A percentile compares a stretch with the other conserved stretches of the same genome.
Conservation (phyloP, 1,140 invertebrate genomes). For the Bombyx mandarina region DNA sequence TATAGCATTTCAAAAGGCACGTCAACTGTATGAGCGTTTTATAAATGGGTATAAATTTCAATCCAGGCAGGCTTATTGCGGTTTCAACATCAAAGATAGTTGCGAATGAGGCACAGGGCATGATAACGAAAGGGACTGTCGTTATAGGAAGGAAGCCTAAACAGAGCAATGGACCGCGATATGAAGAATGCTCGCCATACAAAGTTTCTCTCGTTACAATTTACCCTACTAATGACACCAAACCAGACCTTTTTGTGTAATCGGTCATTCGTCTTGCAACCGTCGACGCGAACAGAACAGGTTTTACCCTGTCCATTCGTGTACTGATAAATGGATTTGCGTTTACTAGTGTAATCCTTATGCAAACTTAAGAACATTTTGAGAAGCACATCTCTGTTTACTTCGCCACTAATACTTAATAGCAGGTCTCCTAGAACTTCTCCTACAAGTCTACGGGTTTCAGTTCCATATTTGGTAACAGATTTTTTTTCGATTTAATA, state of each 20-base stretch:
- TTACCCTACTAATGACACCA: constrained; percentile 47
- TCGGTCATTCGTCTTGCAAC: constrained; percentile 50
- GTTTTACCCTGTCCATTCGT: constrained; percentile 24
- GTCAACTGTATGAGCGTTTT: constrained; percentile 20
- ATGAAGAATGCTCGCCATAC: constrained; percentile 36
- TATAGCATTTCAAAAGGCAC: constrained; percentile 18
- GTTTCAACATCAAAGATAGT: constrained; percentile 38
- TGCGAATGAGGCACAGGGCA: constrained; percentile 24
- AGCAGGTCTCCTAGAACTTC: too few relatives aligned
- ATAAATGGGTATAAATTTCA: constrained; percentile 29
- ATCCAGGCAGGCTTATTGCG: constrained; percentile 24
- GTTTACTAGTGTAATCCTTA: too few relatives aligned
- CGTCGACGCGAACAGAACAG: constrained; percentile 36
- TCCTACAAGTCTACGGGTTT: too few relatives aligned
- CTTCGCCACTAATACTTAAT: too few relatives aligned
- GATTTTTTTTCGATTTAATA: too few relatives aligned
- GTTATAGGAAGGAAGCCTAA: constrained; percentile 31
- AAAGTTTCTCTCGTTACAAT: constrained; percentile 38
- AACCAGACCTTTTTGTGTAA: constrained; percentile 48
- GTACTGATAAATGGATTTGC: constrained; percentile 22
- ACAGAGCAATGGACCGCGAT: constrained; percentile 35
- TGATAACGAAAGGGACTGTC: constrained; percentile 30
- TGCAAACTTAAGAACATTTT: too few relatives aligned
- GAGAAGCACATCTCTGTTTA: too few relatives aligned
- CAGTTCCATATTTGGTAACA: too few relatives aligned